phyloP scores from a whole-genome alignment of 2,113 vertebrate genomes.

The Edolisoma coerulescens region DNA sequence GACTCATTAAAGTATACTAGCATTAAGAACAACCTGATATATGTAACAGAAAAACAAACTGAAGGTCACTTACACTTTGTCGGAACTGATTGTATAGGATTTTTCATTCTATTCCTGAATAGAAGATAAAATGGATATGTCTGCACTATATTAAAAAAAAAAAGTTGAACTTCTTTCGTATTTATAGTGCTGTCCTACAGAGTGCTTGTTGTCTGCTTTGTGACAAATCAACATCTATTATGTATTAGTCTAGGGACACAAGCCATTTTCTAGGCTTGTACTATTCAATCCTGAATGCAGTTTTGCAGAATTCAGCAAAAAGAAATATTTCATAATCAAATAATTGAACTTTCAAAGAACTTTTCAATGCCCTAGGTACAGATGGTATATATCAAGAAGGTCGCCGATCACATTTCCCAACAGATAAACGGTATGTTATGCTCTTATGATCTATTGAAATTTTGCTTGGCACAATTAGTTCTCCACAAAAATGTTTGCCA shows the following conservation, averaged over 20 bases:
- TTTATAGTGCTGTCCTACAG: slow-evolving; percentile 29
- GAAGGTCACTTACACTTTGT: neutral
- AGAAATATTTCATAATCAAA: slow-evolving; percentile 31
- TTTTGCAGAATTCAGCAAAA: slow-evolving; percentile 45
- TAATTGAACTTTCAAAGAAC: slow-evolving; percentile 30
- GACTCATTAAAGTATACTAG: neutral
- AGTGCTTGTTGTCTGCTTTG: slow-evolving; percentile 45
- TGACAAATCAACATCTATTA: slow-evolving; percentile 49
- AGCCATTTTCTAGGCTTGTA: slow-evolving; percentile 4
- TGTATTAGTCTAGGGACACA: slow-evolving; percentile 53
- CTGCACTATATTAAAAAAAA: neutral
- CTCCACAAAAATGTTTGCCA: neutral
- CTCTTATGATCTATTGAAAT: neutral
- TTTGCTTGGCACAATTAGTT: neutral
- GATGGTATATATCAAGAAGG: neutral
- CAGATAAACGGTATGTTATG: neutral
- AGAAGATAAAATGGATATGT: slow-evolving; percentile 11
- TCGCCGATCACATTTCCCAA: neutral
- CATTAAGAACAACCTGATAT: neutral
- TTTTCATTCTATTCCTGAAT: slow-evolving; percentile 9
- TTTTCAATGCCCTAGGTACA: neutral
- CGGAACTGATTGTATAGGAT: neutral
- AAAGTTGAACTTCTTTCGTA: neutral
- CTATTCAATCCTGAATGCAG: slow-evolving; percentile 32
- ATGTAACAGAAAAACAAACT: slow-evolving; percentile 39